Evolutionary conservation across 2,797 vertebrate species (phyloP), one percentile per base, ranked within the genome.

Genomic region (Enteromius unitaeniatus): DNA sequence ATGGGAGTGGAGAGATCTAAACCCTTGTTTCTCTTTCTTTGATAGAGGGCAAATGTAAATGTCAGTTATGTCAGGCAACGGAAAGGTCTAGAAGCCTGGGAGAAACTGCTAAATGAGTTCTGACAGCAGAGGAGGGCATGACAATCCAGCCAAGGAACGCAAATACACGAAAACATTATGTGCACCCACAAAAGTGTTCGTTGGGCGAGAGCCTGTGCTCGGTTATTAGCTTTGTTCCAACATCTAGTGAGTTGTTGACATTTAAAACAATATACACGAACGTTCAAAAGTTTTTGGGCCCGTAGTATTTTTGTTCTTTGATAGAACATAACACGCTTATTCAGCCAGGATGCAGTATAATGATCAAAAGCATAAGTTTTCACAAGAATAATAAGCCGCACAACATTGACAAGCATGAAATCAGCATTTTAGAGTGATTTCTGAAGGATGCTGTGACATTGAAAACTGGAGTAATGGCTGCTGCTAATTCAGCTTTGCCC

Each of bases 41-140:
- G 92, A 94, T 93, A 91, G 93, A 93, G 92, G 93, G 91, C 94
- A 94, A 94, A 94, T 93, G 90, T 92, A 95, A 95, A 95, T 95
- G 94, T 93, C 94, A 94, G 88, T 75, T 11, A 86, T 82, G 93
- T 94, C 93, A 91, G 87, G 90, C 78, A 87, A 89, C 58, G 81
- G 91, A 93, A 94, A 93, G 89, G 89, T 92, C 91, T 88, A 81
- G 80, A 84, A 74, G 87, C 87, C 81, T 85, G 88, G 85, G 86
- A 91, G 89, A 91, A 88, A 86, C 42, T 87, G 42, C 19, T 64
- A 88, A 94, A 94, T 92, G 89, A 90, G 90, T 89, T 89, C 89
- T 92, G 93, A 93, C 94, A 92, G 91, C 64, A 91, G 82, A 86
- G 84, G 84, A 85, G 85, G 86, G 74, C 77, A 81, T 67, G 17